phyloP scores from a whole-genome alignment of 2,888 invertebrate species.

The Bruchidius siliquastri region DNA sequence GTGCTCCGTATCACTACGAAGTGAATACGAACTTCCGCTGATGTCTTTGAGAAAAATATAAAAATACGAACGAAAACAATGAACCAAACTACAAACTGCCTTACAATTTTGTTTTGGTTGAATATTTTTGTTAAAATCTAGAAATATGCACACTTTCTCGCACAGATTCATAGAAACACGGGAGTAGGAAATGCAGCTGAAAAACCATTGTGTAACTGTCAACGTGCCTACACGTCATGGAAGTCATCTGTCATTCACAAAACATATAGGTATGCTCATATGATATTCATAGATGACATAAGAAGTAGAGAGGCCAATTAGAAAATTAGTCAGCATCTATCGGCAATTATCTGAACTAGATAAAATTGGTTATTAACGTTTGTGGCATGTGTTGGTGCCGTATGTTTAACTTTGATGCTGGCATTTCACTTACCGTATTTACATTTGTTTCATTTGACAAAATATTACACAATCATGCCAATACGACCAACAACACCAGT shows the following conservation, averaged over 20 bases:
- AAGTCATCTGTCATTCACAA: background rate
- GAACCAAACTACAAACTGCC: conserved; percentile 4
- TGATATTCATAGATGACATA: too few species aligned
- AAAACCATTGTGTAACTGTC: background rate
- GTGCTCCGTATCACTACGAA: conserved; percentile 15
- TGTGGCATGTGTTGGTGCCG: too few species aligned
- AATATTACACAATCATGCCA: too few species aligned
- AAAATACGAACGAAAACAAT: background rate
- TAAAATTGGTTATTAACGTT: too few species aligned
- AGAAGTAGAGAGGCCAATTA: too few species aligned
- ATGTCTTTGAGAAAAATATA: background rate
- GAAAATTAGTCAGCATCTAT: too few species aligned
- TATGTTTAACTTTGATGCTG: too few species aligned
- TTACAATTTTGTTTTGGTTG: conserved; percentile 14
- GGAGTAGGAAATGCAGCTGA: conserved; percentile 1
- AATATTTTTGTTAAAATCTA: conserved; percentile 20
- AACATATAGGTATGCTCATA: too few species aligned
- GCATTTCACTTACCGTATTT: too few species aligned
- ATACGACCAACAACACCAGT: too few species aligned
- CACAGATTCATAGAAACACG: conserved; percentile 13
- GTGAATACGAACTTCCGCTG: conserved; percentile 8
- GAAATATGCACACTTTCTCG: conserved; percentile 22
- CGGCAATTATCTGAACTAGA: too few species aligned
- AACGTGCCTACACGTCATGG: background rate
- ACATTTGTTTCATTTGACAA: too few species aligned